phyloP scores from a whole-genome alignment of 2,888 invertebrate species.

The Ophioninae sp. region DNA sequence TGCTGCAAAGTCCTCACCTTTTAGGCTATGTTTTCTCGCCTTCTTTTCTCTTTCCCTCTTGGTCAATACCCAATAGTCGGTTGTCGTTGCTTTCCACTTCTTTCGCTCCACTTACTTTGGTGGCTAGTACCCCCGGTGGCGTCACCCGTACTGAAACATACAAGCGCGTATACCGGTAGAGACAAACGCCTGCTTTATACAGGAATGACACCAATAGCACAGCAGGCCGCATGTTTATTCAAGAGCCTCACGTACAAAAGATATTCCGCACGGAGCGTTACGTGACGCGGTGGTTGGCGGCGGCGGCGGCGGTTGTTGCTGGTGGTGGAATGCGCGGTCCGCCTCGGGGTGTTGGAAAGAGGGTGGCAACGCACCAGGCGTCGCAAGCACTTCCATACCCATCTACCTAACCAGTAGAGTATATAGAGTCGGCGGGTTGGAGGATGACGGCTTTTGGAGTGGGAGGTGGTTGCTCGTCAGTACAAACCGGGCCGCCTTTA shows the following conservation, averaged over 20 bases:
- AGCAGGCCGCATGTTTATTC: conserved; percentile 78
- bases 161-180: conserved; percentile 27
- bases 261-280: conserved; percentile 76
- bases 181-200: conserved; percentile 68
- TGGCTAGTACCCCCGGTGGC: conserved; percentile 17
- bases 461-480: conserved; percentile 42
- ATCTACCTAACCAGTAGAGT: conserved; percentile 18
- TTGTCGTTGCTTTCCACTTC: conserved; percentile 18
- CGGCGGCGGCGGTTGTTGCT: conserved; percentile 20
- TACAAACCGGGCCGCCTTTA: conserved; percentile 52
- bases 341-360: conserved; percentile 45
- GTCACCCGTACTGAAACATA: conserved; percentile 31
- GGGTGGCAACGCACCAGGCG: conserved; percentile 60
- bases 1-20: conserved; percentile 35
- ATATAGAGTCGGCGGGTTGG: conserved; percentile 5
- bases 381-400: conserved; percentile 34
- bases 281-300: conserved; percentile 68
- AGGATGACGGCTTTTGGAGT: background rate
- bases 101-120: conserved; percentile 24
- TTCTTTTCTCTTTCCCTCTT: background rate
- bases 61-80: background rate
- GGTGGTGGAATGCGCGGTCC: conserved; percentile 53
- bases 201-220: conserved; percentile 51
- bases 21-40: background rate
- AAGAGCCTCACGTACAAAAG: conserved; percentile 79